Base-by-base conservation (phyloP, 2,888 invertebrate genomes). In the Tuberolachnus salignus region DNA sequence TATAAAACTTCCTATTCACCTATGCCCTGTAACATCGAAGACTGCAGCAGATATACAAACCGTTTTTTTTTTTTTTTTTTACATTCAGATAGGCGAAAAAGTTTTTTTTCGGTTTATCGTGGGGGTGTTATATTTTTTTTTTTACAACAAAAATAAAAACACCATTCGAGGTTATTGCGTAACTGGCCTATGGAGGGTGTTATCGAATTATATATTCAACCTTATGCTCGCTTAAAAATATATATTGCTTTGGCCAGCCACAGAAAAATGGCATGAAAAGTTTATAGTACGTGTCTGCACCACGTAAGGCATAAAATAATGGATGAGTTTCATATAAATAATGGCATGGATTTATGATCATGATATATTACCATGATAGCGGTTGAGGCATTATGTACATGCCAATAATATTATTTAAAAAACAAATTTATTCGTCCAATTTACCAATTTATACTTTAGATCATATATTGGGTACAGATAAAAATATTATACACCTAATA, bases 121-220 rank as follows among this genome's bases (percentile, higher is more conserved):
- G 26, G 19, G 66, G 34, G 3, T 57, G 16, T 70, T 57, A 44
- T 42, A 4, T 57, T 26, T 44, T 66, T 44, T 34, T 70, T 42
- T n/a, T 6, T 23, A 44, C 23, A 53, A 44, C 42, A 19, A 26
- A 55, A 53, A 74, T 3, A 19, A 19, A 63, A 55, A 74, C 55
- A 53, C 74, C 34, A 53, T 74, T 74, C 53, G 74, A 46, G 63
- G 75, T 75, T 66, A 66, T 75, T 66, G 55, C 66, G 55, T 55
- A 57, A 75, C 64, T 66, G 57, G 57, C 46, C 42, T 66, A 66
- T 16, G 44, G 44, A 44, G 19, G 26, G 66, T 75, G 55, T 75
- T n/a, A 75, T 55, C 75, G 66, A 55, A 75, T 75, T 57, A 66
- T 75, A 66, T 75, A 66, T 66, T 75, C 57, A 75, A 75, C 66